phyloP scores from a whole-genome alignment of 2,888 invertebrate genomes.

The Adelphocoris suturalis region DNA sequence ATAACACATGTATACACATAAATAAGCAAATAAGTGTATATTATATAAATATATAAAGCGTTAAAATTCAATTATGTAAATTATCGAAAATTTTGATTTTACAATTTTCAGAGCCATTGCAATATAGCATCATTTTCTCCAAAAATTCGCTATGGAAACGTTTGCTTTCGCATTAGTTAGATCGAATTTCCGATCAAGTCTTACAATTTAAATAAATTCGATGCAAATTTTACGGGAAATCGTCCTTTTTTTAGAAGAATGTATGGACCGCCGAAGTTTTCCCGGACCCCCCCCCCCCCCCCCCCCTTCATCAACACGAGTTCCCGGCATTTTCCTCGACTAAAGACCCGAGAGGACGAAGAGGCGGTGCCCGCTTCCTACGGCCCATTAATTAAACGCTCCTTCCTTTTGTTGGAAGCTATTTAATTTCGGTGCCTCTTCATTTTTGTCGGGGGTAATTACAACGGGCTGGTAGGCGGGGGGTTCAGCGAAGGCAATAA shows the following conservation, averaged over 20 bases:
- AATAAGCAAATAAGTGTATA: no score
- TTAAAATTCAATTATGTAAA: no score
- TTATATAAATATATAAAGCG: no score
- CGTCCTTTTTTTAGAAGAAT: not conserved
- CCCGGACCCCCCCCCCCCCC: not conserved
- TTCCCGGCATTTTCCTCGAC: not conserved
- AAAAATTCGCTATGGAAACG: no score
- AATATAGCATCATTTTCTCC: no score
- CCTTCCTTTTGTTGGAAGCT: constrained; percentile 37
- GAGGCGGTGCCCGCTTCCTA: not conserved
- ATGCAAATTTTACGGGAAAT: not conserved
- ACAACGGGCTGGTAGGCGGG: not conserved
- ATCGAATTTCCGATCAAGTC: no score
- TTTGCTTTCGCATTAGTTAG: not conserved
- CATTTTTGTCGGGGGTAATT: constrained; percentile 46
- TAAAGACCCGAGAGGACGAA: not conserved
- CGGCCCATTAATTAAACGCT: constrained; percentile 51
- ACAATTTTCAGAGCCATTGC: no score
- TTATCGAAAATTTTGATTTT: no score
- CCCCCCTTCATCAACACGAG: not conserved
- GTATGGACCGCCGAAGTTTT: not conserved
- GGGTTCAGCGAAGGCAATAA: not conserved
- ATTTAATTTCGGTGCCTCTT: constrained; percentile 52
- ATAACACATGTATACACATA: no score
- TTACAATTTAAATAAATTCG: not conserved